Evolutionary conservation across 2,113 vertebrate genomes (phyloP), one percentile per base, ranked within the genome.

Genomic region (Pterocles orientalis): DNA sequence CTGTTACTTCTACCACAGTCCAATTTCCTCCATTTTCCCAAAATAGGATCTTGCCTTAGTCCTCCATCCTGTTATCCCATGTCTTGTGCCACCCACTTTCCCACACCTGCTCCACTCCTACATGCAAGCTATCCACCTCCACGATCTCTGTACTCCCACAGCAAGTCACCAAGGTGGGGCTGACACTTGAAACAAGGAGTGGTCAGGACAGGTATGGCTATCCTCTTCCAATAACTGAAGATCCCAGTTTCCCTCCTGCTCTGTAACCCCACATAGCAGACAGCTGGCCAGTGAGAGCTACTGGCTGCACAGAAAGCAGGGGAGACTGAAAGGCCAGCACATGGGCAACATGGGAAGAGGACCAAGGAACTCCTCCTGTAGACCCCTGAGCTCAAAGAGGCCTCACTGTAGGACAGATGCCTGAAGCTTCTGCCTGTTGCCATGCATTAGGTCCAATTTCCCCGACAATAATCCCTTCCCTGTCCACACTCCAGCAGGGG

Each of bases 321-420:
- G 0, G 0, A 54, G 16, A 19, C 1, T 33, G 53, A 51, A 76
- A 80, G 17, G 39, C 8, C 26, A 48, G 51, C 1, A 0, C 0
- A 1, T 0, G 1, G 6, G 10, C 28, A 36, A 54, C 39, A 36
- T 0, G 0, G 11, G 3, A 56, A 43, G 10, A 86, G 8, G 18
- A 43, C 15, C 23, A 28, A 82, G 12, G 7, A 93, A 77, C 5
- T 4, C 14, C 17, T 56, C 29, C 47, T 23, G 8, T 3, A 61
- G 20, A 61, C 6, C 39, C 14, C n/a, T 5, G 7, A 75, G 7
- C 21, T 78, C 41, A 82, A 60, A n/a, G 41, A 64, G 23, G 18
- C 25, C 23, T 45, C 9, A 3, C 70, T 71, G 65, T 19, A 75
- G 5, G 4, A 28, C 34, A 77, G 34, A 45, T 14, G 12, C 3